These are phyloP conservation scores for Molossus alvarezi DNA, from an alignment of 2,797 vertebrate species.

Conservation along the genomic window DNA sequence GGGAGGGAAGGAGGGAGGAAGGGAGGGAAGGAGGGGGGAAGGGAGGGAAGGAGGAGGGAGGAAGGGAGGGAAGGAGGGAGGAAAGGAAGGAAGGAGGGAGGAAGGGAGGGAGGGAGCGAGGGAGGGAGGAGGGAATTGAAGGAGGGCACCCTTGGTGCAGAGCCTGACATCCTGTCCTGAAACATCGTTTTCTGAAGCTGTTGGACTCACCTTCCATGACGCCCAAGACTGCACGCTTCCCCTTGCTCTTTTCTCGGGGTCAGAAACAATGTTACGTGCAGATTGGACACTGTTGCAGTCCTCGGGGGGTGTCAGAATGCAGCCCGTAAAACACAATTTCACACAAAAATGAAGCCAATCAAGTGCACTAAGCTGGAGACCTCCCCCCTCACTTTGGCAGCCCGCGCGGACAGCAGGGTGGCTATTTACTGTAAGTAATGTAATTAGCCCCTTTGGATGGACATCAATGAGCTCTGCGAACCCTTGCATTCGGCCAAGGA, in stretches of 20 bases:
- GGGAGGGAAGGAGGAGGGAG: background rate
- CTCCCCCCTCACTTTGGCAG: slow-evolving; percentile 83
- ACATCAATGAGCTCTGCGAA: slow-evolving; percentile 86
- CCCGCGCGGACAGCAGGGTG: slow-evolving; percentile 89
- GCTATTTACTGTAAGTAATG: slow-evolving; percentile 91
- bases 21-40: background rate
- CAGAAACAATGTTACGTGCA: slow-evolving; percentile 90
- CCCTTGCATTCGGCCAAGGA: slow-evolving; percentile 24
- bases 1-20: accelerated
- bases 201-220: slow-evolving; percentile 84
- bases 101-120: accelerated
- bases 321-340: slow-evolving; percentile 90
- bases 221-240: slow-evolving; percentile 79
- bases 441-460: slow-evolving; percentile 90
- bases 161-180: slow-evolving; percentile 83
- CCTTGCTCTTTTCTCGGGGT: slow-evolving; percentile 82
- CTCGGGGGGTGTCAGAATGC: slow-evolving; percentile 87
- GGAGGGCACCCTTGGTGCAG: background rate
- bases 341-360: slow-evolving; percentile 91
- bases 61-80: no score
- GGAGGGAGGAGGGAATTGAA: background rate
- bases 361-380: slow-evolving; percentile 89
- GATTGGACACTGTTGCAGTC: slow-evolving; percentile 86
- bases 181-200: slow-evolving; percentile 78
- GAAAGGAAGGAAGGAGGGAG: accelerated